Evolutionary conservation across 2,797 vertebrate species (phyloP), one percentile per base, ranked within the genome.

Genomic region (Helostoma temminkii): DNA sequence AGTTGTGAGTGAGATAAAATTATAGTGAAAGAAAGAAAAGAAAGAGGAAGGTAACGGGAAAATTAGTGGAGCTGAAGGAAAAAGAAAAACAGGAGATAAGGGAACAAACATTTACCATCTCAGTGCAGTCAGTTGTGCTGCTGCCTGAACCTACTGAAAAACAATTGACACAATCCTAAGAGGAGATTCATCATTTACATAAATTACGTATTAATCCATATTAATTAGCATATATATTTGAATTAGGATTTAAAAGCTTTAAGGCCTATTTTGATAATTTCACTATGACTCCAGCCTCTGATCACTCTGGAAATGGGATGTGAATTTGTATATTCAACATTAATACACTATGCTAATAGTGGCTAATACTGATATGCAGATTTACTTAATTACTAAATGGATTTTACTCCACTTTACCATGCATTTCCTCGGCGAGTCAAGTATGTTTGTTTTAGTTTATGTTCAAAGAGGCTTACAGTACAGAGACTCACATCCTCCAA

Each of bases 191-290:
- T 81, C 68, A 89, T 92, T 92, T 86, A 72, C 93, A 91, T 92
- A 91, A 92, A 92, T 93, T 90, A 87, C 80, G 86, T 82, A 89
- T 91, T 93, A 92, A 94, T 93, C 89, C 87, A 81, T 85, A 87
- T 87, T 85, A 92, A 94, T 94, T 94, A 92, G 89, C 93, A 94
- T 93, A 92, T 93, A 91, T 91, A 93, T 94, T 92, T 91, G 91
- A 93, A 92, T 93, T 89, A 93, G 91, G 92, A 89, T 94, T 93
- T 93, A 88, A 88, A 83, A 71, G 86, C 86, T 91, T 92, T 88
- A 89, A 91, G 88, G 79, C 86, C 85, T 88, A 84, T 90, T 93
- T 92, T 89, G 90, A 93, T 93, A 93, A 92, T 93, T 90, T 81
- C 80, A 83, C 89, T 85, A 66, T 76, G 88, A 90, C 87, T 89